Conservation (phyloP, 1,140 invertebrate genomes). For the Achatina immaculata region DNA sequence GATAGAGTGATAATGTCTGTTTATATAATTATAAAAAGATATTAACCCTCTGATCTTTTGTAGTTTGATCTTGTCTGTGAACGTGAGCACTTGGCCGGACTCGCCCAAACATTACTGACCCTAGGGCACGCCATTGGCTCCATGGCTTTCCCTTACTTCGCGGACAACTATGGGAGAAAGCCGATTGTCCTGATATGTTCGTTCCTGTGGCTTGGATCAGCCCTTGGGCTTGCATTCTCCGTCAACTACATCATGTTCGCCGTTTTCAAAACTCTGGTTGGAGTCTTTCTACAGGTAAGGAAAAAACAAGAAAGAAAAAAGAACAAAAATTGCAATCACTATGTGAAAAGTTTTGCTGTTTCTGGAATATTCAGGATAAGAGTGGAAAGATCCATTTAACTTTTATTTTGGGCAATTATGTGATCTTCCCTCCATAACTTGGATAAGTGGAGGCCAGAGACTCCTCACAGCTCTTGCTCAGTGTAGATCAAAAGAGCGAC, state of each 20-base stretch:
- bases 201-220: constrained; percentile 10
- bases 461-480: too few species aligned
- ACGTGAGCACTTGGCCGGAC: constrained; percentile 15
- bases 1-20: too few species aligned
- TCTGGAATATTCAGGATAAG: too few species aligned
- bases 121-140: constrained; percentile 34
- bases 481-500: too few species aligned
- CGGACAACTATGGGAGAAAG: constrained; percentile 40
- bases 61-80: constrained; percentile 45
- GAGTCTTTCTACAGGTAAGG: constrained; percentile 31
- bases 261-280: constrained; percentile 31
- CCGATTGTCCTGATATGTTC: constrained; percentile 7
- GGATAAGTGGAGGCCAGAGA: too few species aligned
- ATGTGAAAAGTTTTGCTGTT: too few species aligned
- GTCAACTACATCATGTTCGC: constrained; percentile 24
- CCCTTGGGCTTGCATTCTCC: constrained; percentile 7
- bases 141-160: constrained; percentile 15
- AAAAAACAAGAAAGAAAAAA: neutral
- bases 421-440: too few species aligned
- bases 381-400: too few species aligned
- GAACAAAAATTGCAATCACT: too few species aligned
- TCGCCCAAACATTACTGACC: constrained; percentile 36
- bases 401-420: too few species aligned
- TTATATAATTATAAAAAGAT: too few species aligned
- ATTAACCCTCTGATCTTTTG: neutral